Evolutionary conservation across 2,888 invertebrate genomes (phyloP).

Genomic region (Hirudinaria manillensis): DNA sequence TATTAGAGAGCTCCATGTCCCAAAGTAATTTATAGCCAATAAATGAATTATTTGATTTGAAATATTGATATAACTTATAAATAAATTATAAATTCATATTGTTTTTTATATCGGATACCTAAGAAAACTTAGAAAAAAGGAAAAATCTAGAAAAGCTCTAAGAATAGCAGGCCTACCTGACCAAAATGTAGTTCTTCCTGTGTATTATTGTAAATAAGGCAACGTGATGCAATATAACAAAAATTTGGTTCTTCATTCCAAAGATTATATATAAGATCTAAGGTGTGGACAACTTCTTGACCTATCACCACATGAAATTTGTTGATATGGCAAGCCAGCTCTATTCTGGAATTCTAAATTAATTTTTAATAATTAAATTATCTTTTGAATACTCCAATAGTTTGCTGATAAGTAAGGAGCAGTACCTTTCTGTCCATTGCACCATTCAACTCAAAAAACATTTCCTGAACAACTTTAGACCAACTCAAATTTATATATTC

Average conservation of each 20-base stretch:
- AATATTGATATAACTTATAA: too few relatives aligned
- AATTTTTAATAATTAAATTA: not conserved
- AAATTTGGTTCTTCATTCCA: not conserved
- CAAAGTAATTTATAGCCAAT: too few relatives aligned
- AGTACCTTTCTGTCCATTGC: not conserved
- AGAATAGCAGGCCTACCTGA: not conserved
- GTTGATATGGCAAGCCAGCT: not conserved
- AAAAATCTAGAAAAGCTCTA: too few relatives aligned
- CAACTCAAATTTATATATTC: constrained; percentile 3
- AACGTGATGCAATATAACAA: not conserved
- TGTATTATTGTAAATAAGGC: constrained; percentile 11
- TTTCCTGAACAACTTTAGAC: not conserved
- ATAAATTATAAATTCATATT: too few relatives aligned
- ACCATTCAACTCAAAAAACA: not conserved
- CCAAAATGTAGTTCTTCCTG: constrained; percentile 21
- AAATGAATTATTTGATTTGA: too few relatives aligned
- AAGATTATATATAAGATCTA: not conserved
- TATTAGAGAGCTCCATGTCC: too few relatives aligned
- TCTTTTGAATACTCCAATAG: not conserved
- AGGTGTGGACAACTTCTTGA: not conserved
- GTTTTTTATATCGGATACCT: too few relatives aligned
- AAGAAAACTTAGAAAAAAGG: too few relatives aligned
- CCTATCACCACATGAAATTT: not conserved
- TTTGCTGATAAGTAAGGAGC: not conserved
- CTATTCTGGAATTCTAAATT: not conserved